phyloP scores from a whole-genome alignment of 2,113 vertebrate species.

The Archocentrus centrarchus region DNA sequence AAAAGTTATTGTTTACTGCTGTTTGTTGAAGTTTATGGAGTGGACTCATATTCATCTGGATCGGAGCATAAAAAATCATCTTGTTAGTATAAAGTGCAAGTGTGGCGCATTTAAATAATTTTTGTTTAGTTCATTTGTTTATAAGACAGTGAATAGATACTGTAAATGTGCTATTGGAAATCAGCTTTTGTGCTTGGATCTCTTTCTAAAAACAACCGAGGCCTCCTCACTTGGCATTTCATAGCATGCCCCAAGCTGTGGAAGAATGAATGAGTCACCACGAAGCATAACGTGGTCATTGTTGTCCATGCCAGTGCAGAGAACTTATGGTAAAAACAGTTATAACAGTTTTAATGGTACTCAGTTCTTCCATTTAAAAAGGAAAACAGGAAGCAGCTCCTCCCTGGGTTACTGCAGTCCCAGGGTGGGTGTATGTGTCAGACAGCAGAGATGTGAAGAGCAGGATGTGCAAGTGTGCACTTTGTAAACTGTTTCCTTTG shows the following conservation, averaged over 20 bases:
- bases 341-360: constrained; percentile 11
- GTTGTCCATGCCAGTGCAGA: constrained; percentile 46
- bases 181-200: not conserved
- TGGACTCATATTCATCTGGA: constrained; percentile 32
- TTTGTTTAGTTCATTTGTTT: not conserved
- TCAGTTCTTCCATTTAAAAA: constrained; percentile 60
- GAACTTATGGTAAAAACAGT: constrained; percentile 18
- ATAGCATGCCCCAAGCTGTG: constrained; percentile 26
- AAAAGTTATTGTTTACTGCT: constrained; percentile 45
- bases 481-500: constrained; percentile 69
- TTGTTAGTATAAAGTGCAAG: not conserved
- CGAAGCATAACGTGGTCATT: constrained; percentile 44
- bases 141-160: not conserved
- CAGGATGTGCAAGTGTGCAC: constrained; percentile 27
- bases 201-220: not conserved
- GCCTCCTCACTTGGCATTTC: constrained; percentile 57
- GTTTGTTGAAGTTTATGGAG: constrained; percentile 36
- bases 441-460: constrained; percentile 32
- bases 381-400: constrained; percentile 78
- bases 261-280: constrained; percentile 73
- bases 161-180: not conserved
- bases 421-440: constrained; percentile 47
- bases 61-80: not conserved
- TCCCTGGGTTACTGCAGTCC: constrained; percentile 42
- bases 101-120: not conserved